A percentile compares a stretch with the other conserved stretches of the same genome.
Conservation (phyloP, 1,140 invertebrate genomes). For the Heliconius himera region DNA sequence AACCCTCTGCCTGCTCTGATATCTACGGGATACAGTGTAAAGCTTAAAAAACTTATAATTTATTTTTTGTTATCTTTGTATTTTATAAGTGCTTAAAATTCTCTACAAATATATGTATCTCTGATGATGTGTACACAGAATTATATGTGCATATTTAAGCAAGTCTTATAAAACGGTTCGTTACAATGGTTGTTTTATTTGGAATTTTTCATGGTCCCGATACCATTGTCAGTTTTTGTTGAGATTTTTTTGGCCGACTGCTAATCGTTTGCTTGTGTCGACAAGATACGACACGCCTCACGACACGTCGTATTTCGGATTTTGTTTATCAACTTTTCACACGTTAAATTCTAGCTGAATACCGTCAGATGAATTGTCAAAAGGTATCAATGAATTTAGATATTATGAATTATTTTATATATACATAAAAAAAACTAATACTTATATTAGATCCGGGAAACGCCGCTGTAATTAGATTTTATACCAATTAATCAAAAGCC, state of each 20-base stretch:
- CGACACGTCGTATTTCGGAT: slow-evolving; percentile 39
- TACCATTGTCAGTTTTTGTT: slow-evolving; percentile 58
- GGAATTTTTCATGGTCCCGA: slow-evolving; percentile 67
- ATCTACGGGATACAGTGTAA: background rate
- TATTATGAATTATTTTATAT: background rate
- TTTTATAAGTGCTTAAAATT: background rate
- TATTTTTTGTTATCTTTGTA: background rate
- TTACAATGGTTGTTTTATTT: slow-evolving; percentile 63
- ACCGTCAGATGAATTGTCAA: background rate
- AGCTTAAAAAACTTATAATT: background rate
- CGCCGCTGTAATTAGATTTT: too few relatives aligned
- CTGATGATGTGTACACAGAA: slow-evolving; percentile 1
- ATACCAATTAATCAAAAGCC: too few relatives aligned
- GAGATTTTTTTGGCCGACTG: slow-evolving; percentile 50
- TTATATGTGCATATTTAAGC: slow-evolving; percentile 53
- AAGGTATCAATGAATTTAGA: background rate
- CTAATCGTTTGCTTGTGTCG: slow-evolving; percentile 67
- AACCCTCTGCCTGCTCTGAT: too few relatives aligned
- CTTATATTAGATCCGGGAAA: too few relatives aligned
- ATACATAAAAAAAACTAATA: too few relatives aligned
- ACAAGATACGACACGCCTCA: slow-evolving; percentile 64
- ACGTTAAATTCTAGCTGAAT: background rate
- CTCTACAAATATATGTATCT: background rate
- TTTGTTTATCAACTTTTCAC: slow-evolving; percentile 35
- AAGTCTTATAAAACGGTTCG: slow-evolving; percentile 43